Evolutionary conservation across 2,888 invertebrate genomes (phyloP), one percentile per base, ranked within the genome.

Genomic region (Diogma glabrata): DNA sequence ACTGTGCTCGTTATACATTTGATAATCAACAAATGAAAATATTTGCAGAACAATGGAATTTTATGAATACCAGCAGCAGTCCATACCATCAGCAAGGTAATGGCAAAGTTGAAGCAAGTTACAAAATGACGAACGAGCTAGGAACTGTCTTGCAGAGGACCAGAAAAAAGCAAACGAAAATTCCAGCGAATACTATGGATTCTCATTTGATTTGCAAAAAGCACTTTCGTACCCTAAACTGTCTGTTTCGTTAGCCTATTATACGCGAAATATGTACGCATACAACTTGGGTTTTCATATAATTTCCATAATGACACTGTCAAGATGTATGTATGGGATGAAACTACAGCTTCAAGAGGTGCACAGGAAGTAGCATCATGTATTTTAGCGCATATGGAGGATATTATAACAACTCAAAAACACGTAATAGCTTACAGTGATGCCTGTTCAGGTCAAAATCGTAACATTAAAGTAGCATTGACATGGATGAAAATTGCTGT

Each of bases 271-370:
- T 51, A 57, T 57, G 57, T 59, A 60, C 47, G 55, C 59, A 17
- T 57, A 55, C 50, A 62, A 61, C 48, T 58, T 57, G 51, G 60
- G 60, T 49, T 49, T 61, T 46, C 61, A n/a, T n/a, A 60, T 54
- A 57, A 56, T 57, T 58, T 61, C 55, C 57, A 59, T 53, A 52
- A 57, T 43, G 50, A 60, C 52, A 55, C 56, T 53, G 58, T 56
- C 50, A 54, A 60, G 38, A 62, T 61, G 60, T 60, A 61, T 52
- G 56, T 54, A 43, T 63, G 61, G 62, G 57, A 61, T 54, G 62
- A 63, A 59, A 59, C 59, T 17, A 57, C 47, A 51, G 61, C 58
- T 48, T 63, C 60, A 48, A 57, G 61, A 54, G 62, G 61, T 53
- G 47, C 60, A 26, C 59, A 63, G 53, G 57, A 58, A 33, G 47